Base-by-base conservation (phyloP, 92 coral and sea anemone genomes). In the Phymanthus crucifer region DNA sequence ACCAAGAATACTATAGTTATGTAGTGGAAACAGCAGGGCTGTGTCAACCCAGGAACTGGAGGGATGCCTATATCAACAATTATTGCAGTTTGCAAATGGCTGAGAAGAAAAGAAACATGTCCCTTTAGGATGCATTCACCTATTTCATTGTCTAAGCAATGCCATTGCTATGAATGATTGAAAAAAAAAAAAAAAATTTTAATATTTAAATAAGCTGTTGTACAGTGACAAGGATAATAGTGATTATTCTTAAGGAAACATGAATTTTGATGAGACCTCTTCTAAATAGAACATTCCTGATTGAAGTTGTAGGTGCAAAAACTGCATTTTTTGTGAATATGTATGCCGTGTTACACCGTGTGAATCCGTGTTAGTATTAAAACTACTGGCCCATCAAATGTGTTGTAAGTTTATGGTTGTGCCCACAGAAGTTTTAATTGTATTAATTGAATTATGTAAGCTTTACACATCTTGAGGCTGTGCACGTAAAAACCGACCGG, bases 1-100 rank as follows among this genome's bases (percentile, higher is more conserved):
- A 66, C 38, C 71, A 66, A 66, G 71, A 66, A 34, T 66, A 66
- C 38, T 66, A 29, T 27, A 34, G 38, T 66, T 66, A 66, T 66
- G 71, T 66, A 29, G 71, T 66, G 38, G 35, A 66, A 29, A 34
- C 71, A 29, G 71, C 71, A 66, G 71, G 71, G 38, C 38, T 66
- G 38, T 29, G 35, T 29, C 71, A 66, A 29, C 71, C 71, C 71
- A 29, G 38, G 38, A 29, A 34, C 71, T 66, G 71, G 71, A 66
- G 71, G 38, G 71, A 66, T 29, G 71, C 71, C 71, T 66, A 34
- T 66, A 66, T 34, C 71, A 13, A 29, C 71, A n/a, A 29, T 34
- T 66, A 34, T 34, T 29, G 38, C 34, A 64, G 4, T 64, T 64
- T 64, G 70, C 71, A 29, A 66, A 66, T 66, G 71, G 16, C n/a